Conservation (phyloP, 2,797 vertebrate species). For the Discoglossus pictus region DNA sequence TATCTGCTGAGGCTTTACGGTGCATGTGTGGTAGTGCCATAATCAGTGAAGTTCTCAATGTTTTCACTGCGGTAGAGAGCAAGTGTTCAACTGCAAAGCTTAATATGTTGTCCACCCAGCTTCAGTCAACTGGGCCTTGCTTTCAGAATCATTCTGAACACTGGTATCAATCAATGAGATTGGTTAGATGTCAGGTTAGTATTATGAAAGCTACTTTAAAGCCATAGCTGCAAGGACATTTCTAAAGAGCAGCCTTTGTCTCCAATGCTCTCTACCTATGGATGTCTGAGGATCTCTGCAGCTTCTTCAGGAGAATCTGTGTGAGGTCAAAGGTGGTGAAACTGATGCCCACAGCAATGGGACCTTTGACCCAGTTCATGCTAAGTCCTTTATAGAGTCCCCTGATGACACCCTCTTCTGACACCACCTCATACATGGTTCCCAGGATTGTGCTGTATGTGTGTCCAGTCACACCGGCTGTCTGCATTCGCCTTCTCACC, state of each 20-base stretch:
- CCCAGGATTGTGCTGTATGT: constrained; percentile 74
- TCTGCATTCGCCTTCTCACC: constrained; percentile 96
- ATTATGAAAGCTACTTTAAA: no score
- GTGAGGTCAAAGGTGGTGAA: constrained; percentile 92
- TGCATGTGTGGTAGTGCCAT: no score
- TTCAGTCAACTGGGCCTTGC: no score
- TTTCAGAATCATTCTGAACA: no score
- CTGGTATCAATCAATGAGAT: no score
- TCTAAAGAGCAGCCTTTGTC: not conserved
- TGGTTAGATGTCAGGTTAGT: no score
- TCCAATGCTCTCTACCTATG: constrained; percentile 67
- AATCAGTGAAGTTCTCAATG: no score
- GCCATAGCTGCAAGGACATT: no score
- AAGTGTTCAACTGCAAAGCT: no score
- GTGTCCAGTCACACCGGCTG: constrained; percentile 86
- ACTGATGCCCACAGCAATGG: constrained; percentile 90
- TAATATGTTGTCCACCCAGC: no score
- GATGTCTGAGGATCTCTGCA: constrained; percentile 66
- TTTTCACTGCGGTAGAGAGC: no score
- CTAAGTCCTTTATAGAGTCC: constrained; percentile 96
- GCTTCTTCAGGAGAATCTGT: constrained; percentile 81
- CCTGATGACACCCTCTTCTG: constrained; percentile 80
- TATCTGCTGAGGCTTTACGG: no score
- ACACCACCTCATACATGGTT: constrained; percentile 81
- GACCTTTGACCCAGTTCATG: constrained; percentile 98